These are phyloP conservation scores for Kryptopterus vitreolus DNA, from an alignment of 2,797 vertebrate species.

Conservation along the genomic window DNA sequence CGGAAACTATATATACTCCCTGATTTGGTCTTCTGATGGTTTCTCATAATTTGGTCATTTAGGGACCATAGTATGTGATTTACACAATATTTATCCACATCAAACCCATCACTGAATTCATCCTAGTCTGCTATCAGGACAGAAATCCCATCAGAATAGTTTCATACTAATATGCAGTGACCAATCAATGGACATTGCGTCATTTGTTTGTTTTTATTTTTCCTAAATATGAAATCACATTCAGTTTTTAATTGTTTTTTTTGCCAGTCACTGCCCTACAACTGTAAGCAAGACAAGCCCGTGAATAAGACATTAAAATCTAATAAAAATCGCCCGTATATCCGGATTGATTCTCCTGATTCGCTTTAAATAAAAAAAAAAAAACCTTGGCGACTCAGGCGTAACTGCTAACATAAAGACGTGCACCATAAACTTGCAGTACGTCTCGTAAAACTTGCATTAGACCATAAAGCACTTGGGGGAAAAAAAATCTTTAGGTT, in stretches of 20 bases:
- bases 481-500: not conserved
- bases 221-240: not conserved
- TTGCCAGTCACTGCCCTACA: not conserved
- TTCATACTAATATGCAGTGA: not conserved
- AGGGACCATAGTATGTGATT: not conserved
- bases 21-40: not conserved
- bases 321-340: not conserved
- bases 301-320: not conserved
- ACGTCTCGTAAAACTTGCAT: slow-evolving; percentile 3
- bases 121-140: not conserved
- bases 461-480: slow-evolving; percentile 3
- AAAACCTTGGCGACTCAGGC: not conserved
- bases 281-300: not conserved
- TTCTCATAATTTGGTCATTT: not conserved
- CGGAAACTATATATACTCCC: not conserved
- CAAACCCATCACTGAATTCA: not conserved
- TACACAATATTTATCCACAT: not conserved
- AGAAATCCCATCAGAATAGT: not conserved
- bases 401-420: slow-evolving; percentile 7
- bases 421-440: not conserved
- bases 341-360: not conserved
- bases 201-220: too few species aligned
- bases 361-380: slow-evolving; percentile 13
- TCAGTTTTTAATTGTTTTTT: not conserved
- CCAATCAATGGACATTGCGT: not conserved